These are phyloP conservation scores for Kuschelorhynchus macadamiae DNA, from an alignment of 2,888 invertebrate species.

Conservation along the genomic window DNA sequence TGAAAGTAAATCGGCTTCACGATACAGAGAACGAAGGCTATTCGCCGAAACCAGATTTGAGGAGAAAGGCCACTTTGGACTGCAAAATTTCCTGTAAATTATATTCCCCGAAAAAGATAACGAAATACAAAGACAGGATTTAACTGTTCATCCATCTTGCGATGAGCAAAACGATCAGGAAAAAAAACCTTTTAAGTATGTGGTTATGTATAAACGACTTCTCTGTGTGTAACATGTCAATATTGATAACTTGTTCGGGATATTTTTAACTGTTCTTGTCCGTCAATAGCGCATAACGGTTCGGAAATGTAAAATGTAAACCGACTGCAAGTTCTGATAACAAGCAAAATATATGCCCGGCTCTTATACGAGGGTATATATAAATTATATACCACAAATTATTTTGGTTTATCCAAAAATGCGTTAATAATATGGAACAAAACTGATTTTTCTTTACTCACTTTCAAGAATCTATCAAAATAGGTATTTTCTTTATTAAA, in stretches of 20 bases:
- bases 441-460: too few relatives aligned
- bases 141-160: constrained; percentile 43
- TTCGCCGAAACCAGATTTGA: too few relatives aligned
- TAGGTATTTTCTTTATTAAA: too few relatives aligned
- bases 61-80: too few relatives aligned
- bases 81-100: not conserved
- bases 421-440: too few relatives aligned
- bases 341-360: constrained; percentile 10
- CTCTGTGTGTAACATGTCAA: constrained; percentile 48
- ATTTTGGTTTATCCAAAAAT: too few relatives aligned
- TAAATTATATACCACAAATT: too few relatives aligned
- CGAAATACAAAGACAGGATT: constrained; percentile 32
- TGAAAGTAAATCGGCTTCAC: too few relatives aligned
- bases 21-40: too few relatives aligned
- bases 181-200: constrained; percentile 18
- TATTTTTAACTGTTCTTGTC: constrained; percentile 34
- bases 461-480: too few relatives aligned
- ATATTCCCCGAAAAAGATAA: constrained; percentile 29
- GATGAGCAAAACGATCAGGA: constrained; percentile 14
- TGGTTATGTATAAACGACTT: constrained; percentile 40
- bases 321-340: constrained; percentile 18
- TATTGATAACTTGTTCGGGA: constrained; percentile 49
- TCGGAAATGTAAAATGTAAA: constrained; percentile 28
- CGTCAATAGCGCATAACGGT: constrained; percentile 36
- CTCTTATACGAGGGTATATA: not conserved